A percentile compares a stretch with the other conserved stretches of the same genome.
Conservation (phyloP, 2,888 invertebrate genomes). For the Apotomis betuletana region DNA sequence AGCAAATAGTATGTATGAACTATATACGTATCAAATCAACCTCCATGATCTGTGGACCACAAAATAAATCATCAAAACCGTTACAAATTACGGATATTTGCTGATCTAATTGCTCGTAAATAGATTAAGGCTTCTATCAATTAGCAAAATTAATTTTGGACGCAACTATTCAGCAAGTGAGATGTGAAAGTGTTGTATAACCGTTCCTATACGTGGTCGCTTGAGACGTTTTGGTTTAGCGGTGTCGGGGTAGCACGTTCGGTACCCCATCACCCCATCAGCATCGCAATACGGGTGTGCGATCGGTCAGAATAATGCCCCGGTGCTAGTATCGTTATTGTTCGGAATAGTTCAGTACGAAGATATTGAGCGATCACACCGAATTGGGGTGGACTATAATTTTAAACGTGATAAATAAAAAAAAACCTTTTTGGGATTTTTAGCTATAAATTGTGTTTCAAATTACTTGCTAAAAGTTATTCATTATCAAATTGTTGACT, state of each 20-base stretch:
- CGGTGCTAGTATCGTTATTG: conserved; percentile 3
- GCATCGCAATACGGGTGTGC: conserved; percentile 63
- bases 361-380: background rate
- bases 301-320: conserved; percentile 73
- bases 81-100: conserved; percentile 15
- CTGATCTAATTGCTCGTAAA: conserved; percentile 48
- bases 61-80: conserved; percentile 4
- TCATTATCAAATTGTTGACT: no score
- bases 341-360: background rate
- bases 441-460: no score
- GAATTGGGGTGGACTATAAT: background rate
- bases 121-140: conserved; percentile 45
- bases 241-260: background rate
- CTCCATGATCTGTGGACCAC: background rate
- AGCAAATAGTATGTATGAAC: no score
- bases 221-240: conserved; percentile 2
- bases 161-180: conserved; percentile 41
- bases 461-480: no score
- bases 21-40: no score
- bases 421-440: no score
- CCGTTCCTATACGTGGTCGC: background rate
- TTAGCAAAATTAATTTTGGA: conserved; percentile 41
- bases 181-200: conserved; percentile 8
- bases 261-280: conserved; percentile 43
- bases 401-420: no score